A percentile compares a stretch with the other conserved stretches of the same genome.
These are phyloP conservation scores for Lasius fuliginosus DNA, from an alignment of 2,888 invertebrate genomes.

Conservation along the genomic window DNA sequence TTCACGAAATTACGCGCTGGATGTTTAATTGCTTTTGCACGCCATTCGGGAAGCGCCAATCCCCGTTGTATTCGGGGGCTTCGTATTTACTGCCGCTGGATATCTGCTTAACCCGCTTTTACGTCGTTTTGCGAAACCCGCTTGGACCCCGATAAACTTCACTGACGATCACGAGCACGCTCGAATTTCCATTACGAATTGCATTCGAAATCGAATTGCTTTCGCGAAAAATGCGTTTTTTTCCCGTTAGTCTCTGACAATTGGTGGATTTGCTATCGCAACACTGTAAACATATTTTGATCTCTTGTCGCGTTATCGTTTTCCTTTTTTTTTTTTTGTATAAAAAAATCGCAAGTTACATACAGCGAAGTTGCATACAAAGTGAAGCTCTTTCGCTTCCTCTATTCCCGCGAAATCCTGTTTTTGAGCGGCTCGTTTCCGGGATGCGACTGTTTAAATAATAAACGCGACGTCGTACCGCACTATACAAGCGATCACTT, in stretches of 20 bases:
- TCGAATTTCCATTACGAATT: conserved; percentile 38
- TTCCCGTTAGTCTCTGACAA: conserved; percentile 4
- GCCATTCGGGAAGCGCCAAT: conserved; percentile 49
- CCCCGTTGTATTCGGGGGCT: conserved; percentile 22
- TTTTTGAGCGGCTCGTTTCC: conserved; percentile 46
- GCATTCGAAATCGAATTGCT: conserved; percentile 55
- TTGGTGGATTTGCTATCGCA: not conserved
- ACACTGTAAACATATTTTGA: conserved; percentile 21
- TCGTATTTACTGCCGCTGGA: conserved; percentile 34
- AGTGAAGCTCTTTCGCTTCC: conserved; percentile 7
- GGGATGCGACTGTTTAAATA: conserved; percentile 49
- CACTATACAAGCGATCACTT: conserved; percentile 44
- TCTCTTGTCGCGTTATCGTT: not conserved
- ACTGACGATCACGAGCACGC: not conserved
- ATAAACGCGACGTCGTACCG: conserved; percentile 44
- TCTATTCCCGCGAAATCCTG: conserved; percentile 31
- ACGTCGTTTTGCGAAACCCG: conserved; percentile 38
- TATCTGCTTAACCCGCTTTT: conserved; percentile 55
- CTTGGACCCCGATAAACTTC: conserved; percentile 21
- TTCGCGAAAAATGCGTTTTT: conserved; percentile 46
- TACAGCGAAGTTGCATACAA: not conserved
- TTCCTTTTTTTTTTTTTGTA: not conserved
- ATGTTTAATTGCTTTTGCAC: conserved; percentile 54
- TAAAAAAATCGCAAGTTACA: conserved; percentile 3
- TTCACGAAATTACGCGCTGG: conserved; percentile 51